Percentiles rank a stretch among this genome's conserved stretches.
phyloP scores from a whole-genome alignment of 2,797 vertebrate species.

The Phoxinus dragarum region DNA sequence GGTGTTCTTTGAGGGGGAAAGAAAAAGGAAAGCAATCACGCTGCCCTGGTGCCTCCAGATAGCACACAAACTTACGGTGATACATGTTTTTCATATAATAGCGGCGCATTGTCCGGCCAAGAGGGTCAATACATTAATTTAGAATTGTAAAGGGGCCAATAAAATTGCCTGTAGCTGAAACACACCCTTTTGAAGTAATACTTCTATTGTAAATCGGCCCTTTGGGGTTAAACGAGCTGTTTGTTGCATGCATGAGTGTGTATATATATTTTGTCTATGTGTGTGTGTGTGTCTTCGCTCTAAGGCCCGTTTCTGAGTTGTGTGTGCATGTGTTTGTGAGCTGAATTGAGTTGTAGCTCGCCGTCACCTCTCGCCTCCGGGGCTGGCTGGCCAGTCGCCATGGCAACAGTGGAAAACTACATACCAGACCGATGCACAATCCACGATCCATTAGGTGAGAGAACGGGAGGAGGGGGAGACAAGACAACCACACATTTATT shows the following conservation, averaged over 20 bases:
- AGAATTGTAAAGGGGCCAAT: conserved; percentile 57
- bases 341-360: conserved; percentile 68
- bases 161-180: conserved; percentile 63
- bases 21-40: conserved; percentile 61
- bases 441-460: conserved; percentile 72
- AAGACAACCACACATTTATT: conserved; percentile 73
- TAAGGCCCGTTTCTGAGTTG: conserved; percentile 47
- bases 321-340: conserved; percentile 52
- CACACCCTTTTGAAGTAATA: conserved; percentile 55
- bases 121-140: conserved; percentile 73
- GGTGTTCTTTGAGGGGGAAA: conserved; percentile 47
- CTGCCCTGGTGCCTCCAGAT: conserved; percentile 62
- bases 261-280: conserved; percentile 20
- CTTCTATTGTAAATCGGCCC: conserved; percentile 41
- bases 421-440: conserved; percentile 59
- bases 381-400: conserved; percentile 70
- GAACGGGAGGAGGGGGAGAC: conserved; percentile 39
- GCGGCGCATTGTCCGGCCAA: conserved; percentile 63
- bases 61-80: conserved; percentile 63
- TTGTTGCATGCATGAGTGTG: conserved; percentile 35
- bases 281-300: conserved; percentile 46
- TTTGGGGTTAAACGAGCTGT: conserved; percentile 38
- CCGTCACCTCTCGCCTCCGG: conserved; percentile 67
- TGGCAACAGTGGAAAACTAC: conserved; percentile 67
- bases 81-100: conserved; percentile 71